Conservation (phyloP, 2,113 vertebrate species). For the Stegastes partitus region DNA sequence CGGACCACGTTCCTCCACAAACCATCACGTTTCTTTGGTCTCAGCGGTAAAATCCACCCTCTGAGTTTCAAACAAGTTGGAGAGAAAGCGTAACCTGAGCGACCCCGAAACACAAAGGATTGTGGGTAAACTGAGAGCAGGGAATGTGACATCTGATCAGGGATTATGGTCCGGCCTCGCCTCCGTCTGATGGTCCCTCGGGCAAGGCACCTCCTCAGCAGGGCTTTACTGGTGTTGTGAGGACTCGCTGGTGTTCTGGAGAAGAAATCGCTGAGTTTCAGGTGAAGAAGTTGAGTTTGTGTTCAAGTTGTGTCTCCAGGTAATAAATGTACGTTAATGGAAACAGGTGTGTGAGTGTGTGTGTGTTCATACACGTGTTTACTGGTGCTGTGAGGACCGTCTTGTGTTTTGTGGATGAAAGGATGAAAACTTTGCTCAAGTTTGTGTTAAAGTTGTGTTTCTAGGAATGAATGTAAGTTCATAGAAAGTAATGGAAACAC, state of each 20-base stretch:
- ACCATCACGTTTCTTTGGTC: too few relatives aligned
- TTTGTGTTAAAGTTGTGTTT: too few relatives aligned
- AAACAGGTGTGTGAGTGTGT: neutral
- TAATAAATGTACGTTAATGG: too few relatives aligned
- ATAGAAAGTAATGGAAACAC: neutral
- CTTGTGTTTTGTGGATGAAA: too few relatives aligned
- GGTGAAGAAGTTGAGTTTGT: too few relatives aligned
- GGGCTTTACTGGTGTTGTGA: neutral
- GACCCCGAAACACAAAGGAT: constrained; percentile 19
- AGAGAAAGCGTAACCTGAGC: neutral
- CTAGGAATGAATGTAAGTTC: neutral
- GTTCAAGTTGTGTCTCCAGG: too few relatives aligned
- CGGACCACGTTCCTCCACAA: too few relatives aligned
- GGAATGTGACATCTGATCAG: constrained; percentile 6
- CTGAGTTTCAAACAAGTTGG: neutral
- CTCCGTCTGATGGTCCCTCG: constrained; percentile 3
- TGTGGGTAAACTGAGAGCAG: constrained; percentile 36
- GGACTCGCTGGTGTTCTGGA: neutral
- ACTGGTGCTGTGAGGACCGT: too few relatives aligned
- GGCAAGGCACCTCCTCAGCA: constrained; percentile 10
- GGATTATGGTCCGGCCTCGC: neutral
- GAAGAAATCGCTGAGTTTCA: too few relatives aligned
- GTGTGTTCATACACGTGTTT: too few relatives aligned
- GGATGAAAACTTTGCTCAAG: too few relatives aligned
- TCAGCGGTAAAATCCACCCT: too few relatives aligned